A percentile compares a stretch with the other conserved stretches of the same genome.
Conservation (phyloP, 2,113 vertebrate genomes). For the Ictalurus punctatus region DNA sequence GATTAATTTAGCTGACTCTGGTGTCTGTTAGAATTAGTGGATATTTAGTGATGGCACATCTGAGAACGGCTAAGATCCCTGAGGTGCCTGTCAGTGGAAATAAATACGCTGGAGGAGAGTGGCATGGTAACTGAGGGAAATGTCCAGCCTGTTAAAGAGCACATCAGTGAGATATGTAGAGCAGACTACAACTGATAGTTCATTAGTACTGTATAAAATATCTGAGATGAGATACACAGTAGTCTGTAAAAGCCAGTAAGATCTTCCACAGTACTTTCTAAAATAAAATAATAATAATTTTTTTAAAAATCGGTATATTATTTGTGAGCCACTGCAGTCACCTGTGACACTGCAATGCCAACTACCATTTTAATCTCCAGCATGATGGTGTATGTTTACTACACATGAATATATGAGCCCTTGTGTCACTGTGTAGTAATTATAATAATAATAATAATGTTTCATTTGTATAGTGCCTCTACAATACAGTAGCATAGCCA, state of each 20-base stretch:
- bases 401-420: slow-evolving; percentile 17
- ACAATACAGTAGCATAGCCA: too few relatives aligned
- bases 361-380: slow-evolving; percentile 39
- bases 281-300: neutral
- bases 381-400: slow-evolving; percentile 20
- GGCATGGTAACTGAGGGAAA: slow-evolving; percentile 24
- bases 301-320: too few relatives aligned
- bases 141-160: slow-evolving; percentile 10
- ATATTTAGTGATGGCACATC: slow-evolving; percentile 51
- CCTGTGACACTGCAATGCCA: slow-evolving; percentile 23
- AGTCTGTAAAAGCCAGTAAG: neutral
- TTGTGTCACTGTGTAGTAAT: slow-evolving; percentile 52
- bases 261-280: neutral
- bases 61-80: slow-evolving; percentile 46
- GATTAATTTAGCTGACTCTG: slow-evolving; percentile 59
- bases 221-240: neutral
- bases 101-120: neutral
- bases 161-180: neutral
- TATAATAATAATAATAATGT: too few relatives aligned
- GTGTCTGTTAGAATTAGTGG: slow-evolving; percentile 56
- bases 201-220: slow-evolving; percentile 5
- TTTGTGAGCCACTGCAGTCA: neutral
- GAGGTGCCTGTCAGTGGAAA: slow-evolving; percentile 3
- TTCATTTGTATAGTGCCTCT: too few relatives aligned
- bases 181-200: neutral